phyloP scores from a whole-genome alignment of 2,888 invertebrate genomes.

The Meta bourneti region DNA sequence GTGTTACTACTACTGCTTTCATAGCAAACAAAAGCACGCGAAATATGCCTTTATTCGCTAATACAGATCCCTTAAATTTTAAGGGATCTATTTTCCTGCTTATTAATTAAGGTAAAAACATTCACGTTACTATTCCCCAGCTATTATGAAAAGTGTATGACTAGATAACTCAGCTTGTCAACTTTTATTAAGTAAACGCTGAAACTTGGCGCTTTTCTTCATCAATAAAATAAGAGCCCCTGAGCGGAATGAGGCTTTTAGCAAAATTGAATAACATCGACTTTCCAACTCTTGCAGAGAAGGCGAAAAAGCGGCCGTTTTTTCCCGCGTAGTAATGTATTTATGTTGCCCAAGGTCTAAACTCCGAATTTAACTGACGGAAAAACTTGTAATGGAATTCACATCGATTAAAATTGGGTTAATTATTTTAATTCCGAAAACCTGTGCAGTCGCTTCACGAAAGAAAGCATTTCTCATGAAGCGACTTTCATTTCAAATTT shows the following conservation, averaged over 20 bases:
- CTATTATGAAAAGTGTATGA: constrained; percentile 48
- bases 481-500: too few species aligned
- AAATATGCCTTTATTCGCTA: too few species aligned
- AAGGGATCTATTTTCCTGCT: background rate
- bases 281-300: background rate
- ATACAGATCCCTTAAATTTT: too few species aligned
- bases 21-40: too few species aligned
- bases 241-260: constrained; percentile 41
- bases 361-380: background rate
- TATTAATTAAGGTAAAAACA: background rate
- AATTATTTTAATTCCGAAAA: background rate
- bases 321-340: background rate
- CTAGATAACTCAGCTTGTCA: constrained; percentile 29
- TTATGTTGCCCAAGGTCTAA: background rate
- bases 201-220: constrained; percentile 22
- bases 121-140: background rate
- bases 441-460: too few species aligned
- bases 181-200: constrained; percentile 56
- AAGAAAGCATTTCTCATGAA: too few species aligned
- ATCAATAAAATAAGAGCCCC: constrained; percentile 37
- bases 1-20: too few species aligned
- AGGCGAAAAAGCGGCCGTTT: background rate
- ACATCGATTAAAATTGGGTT: background rate
- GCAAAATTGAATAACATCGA: constrained; percentile 38
- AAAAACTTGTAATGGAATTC: background rate